Conservation (phyloP, 2,113 vertebrate genomes). For the Nansenia antarctica region DNA sequence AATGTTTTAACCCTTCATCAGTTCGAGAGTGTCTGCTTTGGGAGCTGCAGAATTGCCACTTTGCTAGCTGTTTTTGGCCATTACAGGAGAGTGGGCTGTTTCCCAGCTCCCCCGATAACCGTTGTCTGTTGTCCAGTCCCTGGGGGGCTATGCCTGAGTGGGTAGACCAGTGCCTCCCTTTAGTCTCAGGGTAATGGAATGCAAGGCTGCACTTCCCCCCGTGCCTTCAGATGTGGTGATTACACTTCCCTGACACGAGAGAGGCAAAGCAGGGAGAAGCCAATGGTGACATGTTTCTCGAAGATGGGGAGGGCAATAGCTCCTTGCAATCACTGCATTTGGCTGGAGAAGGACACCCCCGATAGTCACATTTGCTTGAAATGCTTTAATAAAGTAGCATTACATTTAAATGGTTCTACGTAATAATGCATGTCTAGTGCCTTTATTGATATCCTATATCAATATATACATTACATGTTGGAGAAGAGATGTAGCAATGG, state of each 20-base stretch:
- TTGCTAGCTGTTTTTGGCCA: slow-evolving; percentile 33
- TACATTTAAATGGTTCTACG: too few species aligned
- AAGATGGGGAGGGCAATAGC: background rate
- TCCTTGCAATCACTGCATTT: too few species aligned
- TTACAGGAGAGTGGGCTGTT: slow-evolving; percentile 34
- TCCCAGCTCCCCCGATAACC: slow-evolving; percentile 47
- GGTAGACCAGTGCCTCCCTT: slow-evolving; percentile 50
- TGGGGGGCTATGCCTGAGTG: slow-evolving; percentile 46
- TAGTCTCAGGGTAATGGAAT: slow-evolving; percentile 55
- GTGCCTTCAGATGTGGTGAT: slow-evolving; percentile 52
- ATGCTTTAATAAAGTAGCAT: too few species aligned
- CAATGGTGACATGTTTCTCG: background rate
- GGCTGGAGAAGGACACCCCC: too few species aligned
- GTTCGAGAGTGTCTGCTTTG: slow-evolving; percentile 12
- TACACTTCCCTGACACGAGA: slow-evolving; percentile 57
- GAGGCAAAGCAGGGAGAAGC: slow-evolving; percentile 15
- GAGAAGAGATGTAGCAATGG: too few species aligned
- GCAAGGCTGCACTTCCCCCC: slow-evolving; percentile 44
- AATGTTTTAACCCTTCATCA: slow-evolving; percentile 7
- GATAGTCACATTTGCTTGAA: background rate
- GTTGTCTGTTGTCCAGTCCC: slow-evolving; percentile 53
- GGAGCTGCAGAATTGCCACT: slow-evolving; percentile 32
- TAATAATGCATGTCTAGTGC: too few species aligned
- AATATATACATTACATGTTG: too few species aligned
- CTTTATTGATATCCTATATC: too few species aligned